Evolutionary conservation across 2,888 invertebrate species (phyloP).

Genomic region (Heteropelma amictum): DNA sequence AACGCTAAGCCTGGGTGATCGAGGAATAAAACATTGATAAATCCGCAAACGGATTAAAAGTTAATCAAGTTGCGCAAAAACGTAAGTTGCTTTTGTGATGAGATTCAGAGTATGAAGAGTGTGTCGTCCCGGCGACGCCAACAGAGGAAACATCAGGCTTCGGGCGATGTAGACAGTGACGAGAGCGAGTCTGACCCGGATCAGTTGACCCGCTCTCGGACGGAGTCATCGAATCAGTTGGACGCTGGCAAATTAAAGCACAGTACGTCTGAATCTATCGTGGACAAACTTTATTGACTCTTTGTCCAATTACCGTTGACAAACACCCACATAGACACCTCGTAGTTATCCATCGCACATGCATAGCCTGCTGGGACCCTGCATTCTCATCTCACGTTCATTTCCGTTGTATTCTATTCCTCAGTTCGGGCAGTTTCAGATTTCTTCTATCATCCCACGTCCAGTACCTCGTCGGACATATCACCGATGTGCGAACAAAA

Average conservation of each 20-base stretch:
- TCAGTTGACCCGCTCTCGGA: conserved; percentile 85
- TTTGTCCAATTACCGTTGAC: neutral
- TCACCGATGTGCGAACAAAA: conserved; percentile 89
- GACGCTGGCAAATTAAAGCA: conserved; percentile 85
- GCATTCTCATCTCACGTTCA: conserved; percentile 31
- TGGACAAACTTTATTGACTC: neutral
- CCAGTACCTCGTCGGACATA: conserved; percentile 88
- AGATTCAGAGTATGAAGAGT: conserved; percentile 76
- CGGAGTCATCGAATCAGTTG: conserved; percentile 87
- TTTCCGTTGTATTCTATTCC: conserved; percentile 58
- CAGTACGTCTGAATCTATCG: conserved; percentile 79
- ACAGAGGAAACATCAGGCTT: conserved; percentile 80
- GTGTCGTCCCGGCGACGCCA: conserved; percentile 81
- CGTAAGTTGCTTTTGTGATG: too few species aligned
- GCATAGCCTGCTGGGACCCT: conserved; percentile 38
- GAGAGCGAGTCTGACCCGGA: conserved; percentile 88
- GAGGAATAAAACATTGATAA: too few species aligned
- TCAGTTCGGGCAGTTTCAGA: conserved; percentile 80
- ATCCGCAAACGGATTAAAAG: too few species aligned
- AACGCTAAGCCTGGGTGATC: too few species aligned
- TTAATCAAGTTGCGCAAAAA: too few species aligned
- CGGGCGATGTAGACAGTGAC: conserved; percentile 83
- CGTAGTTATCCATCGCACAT: conserved; percentile 20
- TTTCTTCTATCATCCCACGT: conserved; percentile 87
- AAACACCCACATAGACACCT: neutral